Base-by-base conservation (phyloP, 2,797 vertebrate genomes). In the Phalanger gymnotis region DNA sequence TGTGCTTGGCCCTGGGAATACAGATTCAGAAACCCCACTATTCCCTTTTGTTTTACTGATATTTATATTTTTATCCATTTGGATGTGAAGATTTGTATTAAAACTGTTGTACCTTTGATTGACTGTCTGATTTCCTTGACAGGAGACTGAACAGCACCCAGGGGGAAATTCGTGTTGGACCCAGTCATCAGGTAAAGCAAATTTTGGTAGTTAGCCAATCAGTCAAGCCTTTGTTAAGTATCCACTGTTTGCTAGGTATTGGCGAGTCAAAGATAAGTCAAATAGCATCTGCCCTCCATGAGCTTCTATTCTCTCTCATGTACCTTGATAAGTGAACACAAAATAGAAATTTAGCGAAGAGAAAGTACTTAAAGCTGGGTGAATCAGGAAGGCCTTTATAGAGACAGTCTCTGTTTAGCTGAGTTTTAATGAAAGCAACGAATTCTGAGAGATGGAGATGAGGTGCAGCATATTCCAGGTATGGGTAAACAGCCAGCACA, bases 121-220 rank as follows among this genome's bases (percentile, higher is more conserved):
- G 57, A 95, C 58, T 0, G 52, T 97, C 25, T 96, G 13, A 55
- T 97, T 93, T 95, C 94, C 34, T 0, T 96, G 54, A 93, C 98
- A 99, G 99, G 99, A 99, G 99, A 99, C 98, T 99, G 96, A 99
- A 99, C 99, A 99, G 99, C 98, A 99, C 99, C 97, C 99, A 99
- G 96, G 99, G 99, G 95, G 99, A 99, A 98, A 99, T 99, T 98
- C 99, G 99, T 98, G 99, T 99, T 96, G 99, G 99, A 97, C 99
- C 99, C 93, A 99, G 99, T 98, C 99, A 99, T 98, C 99, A 99
- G 99, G 99, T 99, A 99, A 98, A 96, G 94, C n/a, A 30, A 0
- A 90, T 94, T 94, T 95, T 40, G 34, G 25, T 92, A 87, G 89
- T 56, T 94, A n/a, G 14, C 31, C 58, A n/a, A 66, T 9, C 40